Evolutionary conservation across 2,888 invertebrate genomes (phyloP).

Genomic region (Limnephilus lunatus): DNA sequence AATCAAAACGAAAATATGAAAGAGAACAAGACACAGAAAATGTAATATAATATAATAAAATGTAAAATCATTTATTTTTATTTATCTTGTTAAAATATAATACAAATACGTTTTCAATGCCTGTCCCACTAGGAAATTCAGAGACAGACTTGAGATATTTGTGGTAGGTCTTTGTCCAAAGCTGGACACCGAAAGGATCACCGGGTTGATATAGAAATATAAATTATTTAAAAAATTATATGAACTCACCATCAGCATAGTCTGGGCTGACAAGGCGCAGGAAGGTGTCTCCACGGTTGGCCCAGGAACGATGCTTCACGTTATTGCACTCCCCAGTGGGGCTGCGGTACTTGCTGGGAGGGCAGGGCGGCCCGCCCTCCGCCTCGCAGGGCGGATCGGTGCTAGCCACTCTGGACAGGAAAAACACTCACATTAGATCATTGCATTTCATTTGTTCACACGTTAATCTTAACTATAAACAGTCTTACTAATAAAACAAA

Average conservation of each 20-base stretch:
- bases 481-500: no score
- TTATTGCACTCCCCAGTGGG: conserved; percentile 93
- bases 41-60: no score
- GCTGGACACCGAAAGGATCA: no score
- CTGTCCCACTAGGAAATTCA: no score
- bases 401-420: conserved; percentile 20
- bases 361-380: conserved; percentile 80
- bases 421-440: background rate
- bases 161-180: no score
- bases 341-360: conserved; percentile 89
- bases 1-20: no score
- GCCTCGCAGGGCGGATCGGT: conserved; percentile 50
- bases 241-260: conserved; percentile 83
- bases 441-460: background rate
- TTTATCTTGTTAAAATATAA: no score
- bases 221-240: background rate
- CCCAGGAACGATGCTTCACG: conserved; percentile 90
- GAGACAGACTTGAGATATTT: no score
- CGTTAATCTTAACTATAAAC: background rate
- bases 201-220: background rate
- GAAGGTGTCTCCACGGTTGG: conserved; percentile 87
- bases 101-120: no score
- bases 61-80: no score
- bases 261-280: conserved; percentile 83
- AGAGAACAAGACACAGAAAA: no score